A percentile compares a stretch with the other conserved stretches of the same genome.
These are phyloP conservation scores for Syrista parreyssii DNA, from an alignment of 2,888 invertebrate genomes.

Conservation along the genomic window DNA sequence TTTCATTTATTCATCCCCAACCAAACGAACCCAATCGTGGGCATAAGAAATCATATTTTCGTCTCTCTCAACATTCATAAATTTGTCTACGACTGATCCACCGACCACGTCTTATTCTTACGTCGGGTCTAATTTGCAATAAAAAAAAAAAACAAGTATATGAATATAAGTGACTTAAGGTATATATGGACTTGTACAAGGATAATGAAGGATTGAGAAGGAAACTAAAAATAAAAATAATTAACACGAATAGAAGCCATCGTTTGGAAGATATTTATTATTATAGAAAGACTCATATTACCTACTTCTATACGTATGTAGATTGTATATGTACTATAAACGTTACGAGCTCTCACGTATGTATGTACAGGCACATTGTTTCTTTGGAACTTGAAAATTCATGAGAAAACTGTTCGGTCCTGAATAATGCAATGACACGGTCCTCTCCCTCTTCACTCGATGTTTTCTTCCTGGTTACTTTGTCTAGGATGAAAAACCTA, in stretches of 20 bases:
- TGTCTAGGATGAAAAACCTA: background rate
- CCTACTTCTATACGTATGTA: background rate
- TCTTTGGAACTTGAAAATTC: conserved; percentile 40
- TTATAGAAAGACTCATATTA: background rate
- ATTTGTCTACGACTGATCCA: too few relatives aligned
- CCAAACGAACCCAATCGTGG: too few relatives aligned
- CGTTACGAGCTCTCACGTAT: background rate
- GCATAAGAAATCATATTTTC: too few relatives aligned
- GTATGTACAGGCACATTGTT: conserved; percentile 8
- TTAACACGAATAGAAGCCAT: background rate
- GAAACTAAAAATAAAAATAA: background rate
- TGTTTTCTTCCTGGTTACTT: conserved; percentile 4
- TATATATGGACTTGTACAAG: background rate
- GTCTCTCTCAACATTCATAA: too few relatives aligned
- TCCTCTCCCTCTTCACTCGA: conserved; percentile 21
- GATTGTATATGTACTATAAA: background rate
- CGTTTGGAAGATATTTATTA: background rate
- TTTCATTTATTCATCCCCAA: too few relatives aligned
- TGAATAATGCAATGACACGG: conserved; percentile 42
- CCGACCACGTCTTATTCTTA: too few relatives aligned
- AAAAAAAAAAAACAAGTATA: background rate
- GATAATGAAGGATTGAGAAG: background rate
- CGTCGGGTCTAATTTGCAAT: background rate
- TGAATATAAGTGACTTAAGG: background rate
- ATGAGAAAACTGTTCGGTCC: conserved; percentile 39